phyloP scores from a whole-genome alignment of 2,888 invertebrate species.

The Lithophane leautieri region DNA sequence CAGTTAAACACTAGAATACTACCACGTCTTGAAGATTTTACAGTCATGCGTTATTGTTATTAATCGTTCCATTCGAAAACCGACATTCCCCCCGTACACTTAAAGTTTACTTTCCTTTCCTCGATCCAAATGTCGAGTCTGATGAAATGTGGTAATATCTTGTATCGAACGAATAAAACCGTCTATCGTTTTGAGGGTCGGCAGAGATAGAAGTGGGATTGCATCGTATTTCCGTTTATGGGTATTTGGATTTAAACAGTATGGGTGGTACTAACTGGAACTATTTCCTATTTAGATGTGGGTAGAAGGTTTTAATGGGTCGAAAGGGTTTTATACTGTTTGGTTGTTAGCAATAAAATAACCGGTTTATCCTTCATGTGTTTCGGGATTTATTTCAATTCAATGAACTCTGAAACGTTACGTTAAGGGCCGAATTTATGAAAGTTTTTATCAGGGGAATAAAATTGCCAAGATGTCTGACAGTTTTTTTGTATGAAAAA shows the following conservation, averaged over 20 bases:
- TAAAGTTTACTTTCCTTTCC: conserved; percentile 35
- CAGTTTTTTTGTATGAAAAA: neutral
- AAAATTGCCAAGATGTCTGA: neutral
- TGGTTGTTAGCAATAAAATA: conserved; percentile 16
- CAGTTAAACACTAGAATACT: conserved; percentile 29
- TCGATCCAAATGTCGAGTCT: conserved; percentile 17
- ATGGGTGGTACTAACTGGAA: conserved; percentile 42
- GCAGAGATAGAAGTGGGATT: conserved; percentile 44
- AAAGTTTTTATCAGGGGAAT: too few species aligned
- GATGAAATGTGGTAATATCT: conserved; percentile 56
- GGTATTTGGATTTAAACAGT: conserved; percentile 33
- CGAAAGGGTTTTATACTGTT: conserved; percentile 17
- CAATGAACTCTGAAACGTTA: conserved; percentile 11
- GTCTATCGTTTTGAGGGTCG: conserved; percentile 33
- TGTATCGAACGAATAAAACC: conserved; percentile 53
- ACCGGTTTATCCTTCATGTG: conserved; percentile 23
- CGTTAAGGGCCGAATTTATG: neutral
- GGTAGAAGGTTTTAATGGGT: conserved; percentile 33
- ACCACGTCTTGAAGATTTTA: conserved; percentile 50
- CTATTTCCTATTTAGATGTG: conserved; percentile 36
- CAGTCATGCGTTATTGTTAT: conserved; percentile 40
- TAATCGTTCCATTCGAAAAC: conserved; percentile 14
- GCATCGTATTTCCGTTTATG: conserved; percentile 49
- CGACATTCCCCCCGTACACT: neutral
- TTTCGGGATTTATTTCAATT: conserved; percentile 28